These are phyloP conservation scores for Mus musculus DNA, from an alignment of 2,113 vertebrate species.

Conservation along the genomic window GRCm39 chr9:117530001-117530500, in stretches of 20 bases:
- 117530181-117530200: neutral
- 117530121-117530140: neutral
- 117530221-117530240: slow-evolving; percentile 1
- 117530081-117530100: slow-evolving; percentile 51
- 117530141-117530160: neutral
- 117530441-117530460: neutral
- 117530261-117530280: neutral
- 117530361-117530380: neutral
- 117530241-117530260: neutral
- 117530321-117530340: neutral
- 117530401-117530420: neutral
- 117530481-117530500: neutral
- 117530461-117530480: neutral
- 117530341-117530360: neutral
- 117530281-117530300: neutral
- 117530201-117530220: slow-evolving; percentile 27
- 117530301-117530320: neutral
- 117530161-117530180: neutral
- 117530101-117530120: slow-evolving; percentile 52
- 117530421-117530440: neutral
- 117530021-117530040: slow-evolving; percentile 66
- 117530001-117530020: slow-evolving; percentile 47
- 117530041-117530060: slow-evolving; percentile 60
- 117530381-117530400: neutral
- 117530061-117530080: slow-evolving; percentile 65